Evolutionary conservation across 1,140 invertebrate genomes (phyloP), one percentile per base, ranked within the genome.

Genomic region (Hyposmocoma kahamanoa): DNA sequence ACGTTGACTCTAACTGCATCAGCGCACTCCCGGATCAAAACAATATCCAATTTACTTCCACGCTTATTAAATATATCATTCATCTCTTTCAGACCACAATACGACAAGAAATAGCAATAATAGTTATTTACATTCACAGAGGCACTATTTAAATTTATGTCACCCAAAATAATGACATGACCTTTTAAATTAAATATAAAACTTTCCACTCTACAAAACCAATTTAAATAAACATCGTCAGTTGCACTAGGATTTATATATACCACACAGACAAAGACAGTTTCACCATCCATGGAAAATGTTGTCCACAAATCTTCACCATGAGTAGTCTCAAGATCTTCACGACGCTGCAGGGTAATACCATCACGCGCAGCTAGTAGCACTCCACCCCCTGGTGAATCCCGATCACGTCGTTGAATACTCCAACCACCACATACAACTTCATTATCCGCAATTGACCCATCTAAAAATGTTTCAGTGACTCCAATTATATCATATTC

Each of bases 221-320:
- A 47, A 0, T 17, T 2, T 44, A 53, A 47, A 26, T 53, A 53
- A 1, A 22, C 22, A 15, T 22, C n/a, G 26, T 53, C 50, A 15
- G n/a, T 34, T 0, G 50, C 43, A 17, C 47, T 50, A 1, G 46
- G 36, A 5, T 41, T 48, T n/a, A 48, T 39, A 19, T 47, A 47
- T 4, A 47, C 4, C 1, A 48, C 36, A 11, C 46, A 48, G 0
- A 48, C 5, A 9, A 13, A n/a, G 24, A 6, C 5, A 11, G 24
- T 6, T 6, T 11, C 6, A 3, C 50, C 42, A 18, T 20, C 13
- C 42, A 39, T 45, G 8, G 19, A 45, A 28, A 52, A 32, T 18
- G 21, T 30, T 6, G 50, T 36, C 43, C 50, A 52, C 3, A 52
- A 22, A 5, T 52, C 50, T 18, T 52, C 50, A 11, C 49, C 49